A percentile compares a stretch with the other conserved stretches of the same genome.
phyloP scores from a whole-genome alignment of 2,113 vertebrate species.

The Rissa tridactyla region DNA sequence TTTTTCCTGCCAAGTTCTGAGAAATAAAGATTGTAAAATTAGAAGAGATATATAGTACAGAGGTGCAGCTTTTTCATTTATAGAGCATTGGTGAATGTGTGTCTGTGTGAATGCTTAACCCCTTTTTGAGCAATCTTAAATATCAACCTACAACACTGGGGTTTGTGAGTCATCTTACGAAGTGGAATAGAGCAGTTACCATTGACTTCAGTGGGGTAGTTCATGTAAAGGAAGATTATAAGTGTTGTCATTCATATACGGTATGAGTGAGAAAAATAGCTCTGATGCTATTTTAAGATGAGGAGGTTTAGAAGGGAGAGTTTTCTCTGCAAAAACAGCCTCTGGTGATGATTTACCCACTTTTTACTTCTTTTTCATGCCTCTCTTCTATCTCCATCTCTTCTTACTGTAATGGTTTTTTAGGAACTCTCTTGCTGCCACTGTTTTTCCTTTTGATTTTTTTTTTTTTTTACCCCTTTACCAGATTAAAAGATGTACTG shows the following conservation, averaged over 20 bases:
- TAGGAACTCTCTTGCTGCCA: neutral
- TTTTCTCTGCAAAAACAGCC: neutral
- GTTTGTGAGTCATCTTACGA: neutral
- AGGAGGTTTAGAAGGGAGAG: neutral
- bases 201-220: neutral
- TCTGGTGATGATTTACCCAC: neutral
- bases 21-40: neutral
- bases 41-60: neutral
- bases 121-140: neutral
- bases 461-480: neutral
- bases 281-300: neutral
- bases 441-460: neutral
- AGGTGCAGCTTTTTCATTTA: neutral
- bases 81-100: neutral
- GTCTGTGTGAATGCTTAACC: neutral
- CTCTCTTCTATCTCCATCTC: neutral
- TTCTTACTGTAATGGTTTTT: neutral
- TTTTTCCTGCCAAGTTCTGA: neutral
- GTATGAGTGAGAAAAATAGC: neutral
- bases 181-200: neutral
- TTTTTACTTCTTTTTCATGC: neutral
- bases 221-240: neutral
- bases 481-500: neutral
- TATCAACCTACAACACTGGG: neutral
- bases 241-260: neutral